Conservation (phyloP, 2,888 invertebrate genomes). For the Heliconius hortense region DNA sequence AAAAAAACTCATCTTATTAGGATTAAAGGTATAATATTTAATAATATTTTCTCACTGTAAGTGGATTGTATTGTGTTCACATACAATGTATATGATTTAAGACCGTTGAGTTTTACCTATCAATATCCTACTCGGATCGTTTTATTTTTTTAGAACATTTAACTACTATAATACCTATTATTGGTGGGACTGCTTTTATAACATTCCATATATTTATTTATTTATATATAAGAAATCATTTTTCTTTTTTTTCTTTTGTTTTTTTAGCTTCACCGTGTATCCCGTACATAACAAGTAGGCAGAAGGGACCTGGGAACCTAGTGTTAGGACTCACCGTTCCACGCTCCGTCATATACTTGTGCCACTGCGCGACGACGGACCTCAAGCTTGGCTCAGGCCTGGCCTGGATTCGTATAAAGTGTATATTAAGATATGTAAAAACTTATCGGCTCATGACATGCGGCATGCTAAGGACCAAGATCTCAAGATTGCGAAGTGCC, state of each 20-base stretch:
- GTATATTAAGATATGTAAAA: too few relatives aligned
- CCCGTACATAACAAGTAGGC: neutral
- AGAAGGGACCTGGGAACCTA: neutral
- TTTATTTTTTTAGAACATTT: neutral
- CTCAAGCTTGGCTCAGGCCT: too few relatives aligned
- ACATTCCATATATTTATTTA: too few relatives aligned
- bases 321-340: too few relatives aligned
- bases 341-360: too few relatives aligned
- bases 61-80: conserved; percentile 30
- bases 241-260: neutral
- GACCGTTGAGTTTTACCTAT: neutral
- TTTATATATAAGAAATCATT: too few relatives aligned
- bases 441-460: too few relatives aligned
- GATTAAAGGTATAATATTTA: conserved; percentile 8
- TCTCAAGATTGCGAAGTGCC: too few relatives aligned
- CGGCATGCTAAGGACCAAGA: too few relatives aligned
- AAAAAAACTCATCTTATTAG: conserved; percentile 16
- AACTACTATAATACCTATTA: neutral
- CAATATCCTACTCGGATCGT: neutral
- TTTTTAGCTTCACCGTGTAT: neutral
- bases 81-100: conserved; percentile 7
- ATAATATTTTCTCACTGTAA: conserved; percentile 7
- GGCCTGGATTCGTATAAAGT: too few relatives aligned
- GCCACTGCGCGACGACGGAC: too few relatives aligned
- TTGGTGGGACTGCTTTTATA: neutral